Conservation (phyloP, 2,888 invertebrate genomes). For the Drosophila nr. medialis region DNA sequence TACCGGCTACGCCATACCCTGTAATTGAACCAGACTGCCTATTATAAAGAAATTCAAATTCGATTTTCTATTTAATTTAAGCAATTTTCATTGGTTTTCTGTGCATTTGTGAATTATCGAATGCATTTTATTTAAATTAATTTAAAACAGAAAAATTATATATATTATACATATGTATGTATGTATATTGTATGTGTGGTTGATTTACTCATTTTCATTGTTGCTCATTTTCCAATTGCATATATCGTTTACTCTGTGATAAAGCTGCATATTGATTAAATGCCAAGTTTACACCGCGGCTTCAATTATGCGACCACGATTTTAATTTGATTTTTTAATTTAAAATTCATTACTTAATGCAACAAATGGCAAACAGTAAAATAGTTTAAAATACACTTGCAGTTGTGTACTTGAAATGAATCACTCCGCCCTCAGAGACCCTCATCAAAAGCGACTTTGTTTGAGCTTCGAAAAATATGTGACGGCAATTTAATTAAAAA, state of each 20-base stretch:
- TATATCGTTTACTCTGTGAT: background rate
- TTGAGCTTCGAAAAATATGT: slow-evolving; percentile 66
- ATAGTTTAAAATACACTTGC: slow-evolving; percentile 11
- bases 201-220: background rate
- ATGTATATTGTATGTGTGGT: background rate
- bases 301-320: background rate
- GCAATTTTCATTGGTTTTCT: background rate
- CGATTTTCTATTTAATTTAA: background rate
- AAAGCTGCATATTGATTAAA: background rate
- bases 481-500: slow-evolving; percentile 80
- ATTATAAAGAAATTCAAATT: background rate
- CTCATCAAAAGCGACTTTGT: slow-evolving; percentile 53
- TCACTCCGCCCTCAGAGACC: slow-evolving; percentile 14
- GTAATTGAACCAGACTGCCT: background rate
- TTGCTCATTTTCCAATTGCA: background rate
- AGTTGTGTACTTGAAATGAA: slow-evolving; percentile 15
- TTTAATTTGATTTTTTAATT: background rate
- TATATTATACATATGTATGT: background rate
- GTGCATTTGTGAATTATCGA: background rate
- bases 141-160: background rate
- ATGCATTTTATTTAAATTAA: background rate
- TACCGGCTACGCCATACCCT: background rate
- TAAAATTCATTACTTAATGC: background rate
- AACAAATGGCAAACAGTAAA: background rate
- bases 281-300: background rate